phyloP scores from a whole-genome alignment of 1,140 invertebrate species.

The Lordiphosa clarofinis region DNA sequence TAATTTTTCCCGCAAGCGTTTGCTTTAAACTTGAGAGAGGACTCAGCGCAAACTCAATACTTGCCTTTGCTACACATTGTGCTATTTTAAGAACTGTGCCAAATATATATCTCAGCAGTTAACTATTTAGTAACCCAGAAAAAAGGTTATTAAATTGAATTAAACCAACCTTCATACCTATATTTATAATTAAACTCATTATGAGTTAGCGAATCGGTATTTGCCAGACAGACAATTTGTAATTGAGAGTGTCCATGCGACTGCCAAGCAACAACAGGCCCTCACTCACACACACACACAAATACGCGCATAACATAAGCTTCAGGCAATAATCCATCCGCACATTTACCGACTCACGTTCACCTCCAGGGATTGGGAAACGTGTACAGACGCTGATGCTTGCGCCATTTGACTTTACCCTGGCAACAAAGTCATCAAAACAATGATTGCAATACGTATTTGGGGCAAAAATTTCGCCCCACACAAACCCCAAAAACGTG shows the following conservation, averaged over 20 bases:
- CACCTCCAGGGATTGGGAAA: slow-evolving; percentile 21
- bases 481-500: slow-evolving; percentile 37
- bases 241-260: slow-evolving; percentile 13
- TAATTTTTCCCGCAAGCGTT: too few relatives aligned
- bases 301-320: slow-evolving; percentile 36
- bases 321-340: slow-evolving; percentile 50
- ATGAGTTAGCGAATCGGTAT: slow-evolving; percentile 38
- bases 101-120: too few relatives aligned
- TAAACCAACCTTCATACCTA: slow-evolving; percentile 5
- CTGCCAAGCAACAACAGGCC: slow-evolving; percentile 8
- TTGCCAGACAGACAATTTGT: slow-evolving; percentile 41
- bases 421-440: slow-evolving; percentile 73
- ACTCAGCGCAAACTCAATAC: too few relatives aligned
- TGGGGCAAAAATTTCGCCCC: slow-evolving; percentile 52
- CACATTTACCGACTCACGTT: slow-evolving; percentile 29
- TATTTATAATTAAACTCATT: slow-evolving; percentile 55
- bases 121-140: neutral
- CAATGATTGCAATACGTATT: slow-evolving; percentile 70
- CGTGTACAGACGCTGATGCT: slow-evolving; percentile 20
- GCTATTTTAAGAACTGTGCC: too few relatives aligned
- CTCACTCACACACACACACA: slow-evolving; percentile 8
- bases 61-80: too few relatives aligned
- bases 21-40: too few relatives aligned
- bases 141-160: slow-evolving; percentile 3
- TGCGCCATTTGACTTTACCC: slow-evolving; percentile 50